These are phyloP conservation scores for Sesia apiformis DNA, from an alignment of 2,888 invertebrate genomes.

Conservation along the genomic window DNA sequence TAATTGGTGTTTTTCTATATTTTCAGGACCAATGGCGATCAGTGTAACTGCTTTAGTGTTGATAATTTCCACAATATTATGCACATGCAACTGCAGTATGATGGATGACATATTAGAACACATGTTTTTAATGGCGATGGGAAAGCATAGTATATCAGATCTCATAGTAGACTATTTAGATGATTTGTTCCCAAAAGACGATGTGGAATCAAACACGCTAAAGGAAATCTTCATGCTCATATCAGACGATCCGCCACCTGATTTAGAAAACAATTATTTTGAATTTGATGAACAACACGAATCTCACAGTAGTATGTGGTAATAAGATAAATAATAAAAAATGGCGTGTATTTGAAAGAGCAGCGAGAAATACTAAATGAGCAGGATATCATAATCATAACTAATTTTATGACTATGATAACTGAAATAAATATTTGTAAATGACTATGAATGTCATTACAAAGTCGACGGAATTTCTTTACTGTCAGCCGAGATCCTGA, in stretches of 20 bases:
- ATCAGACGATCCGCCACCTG: constrained; percentile 21
- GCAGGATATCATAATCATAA: too few species aligned
- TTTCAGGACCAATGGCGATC: constrained; percentile 27
- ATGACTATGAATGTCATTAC: too few species aligned
- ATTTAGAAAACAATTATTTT: background rate
- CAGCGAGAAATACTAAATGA: too few species aligned
- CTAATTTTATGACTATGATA: too few species aligned
- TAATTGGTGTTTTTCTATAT: background rate
- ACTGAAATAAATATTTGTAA: too few species aligned
- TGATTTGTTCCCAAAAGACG: constrained; percentile 48
- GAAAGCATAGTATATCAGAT: constrained; percentile 39
- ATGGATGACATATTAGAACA: background rate
- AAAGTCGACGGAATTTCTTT: too few species aligned
- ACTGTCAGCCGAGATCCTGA: too few species aligned
- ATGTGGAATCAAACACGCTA: constrained; percentile 41
- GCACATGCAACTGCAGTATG: constrained; percentile 19
- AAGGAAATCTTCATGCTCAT: constrained; percentile 46
- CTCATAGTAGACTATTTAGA: constrained; percentile 43
- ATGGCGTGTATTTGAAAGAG: too few species aligned
- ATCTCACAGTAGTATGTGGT: too few species aligned
- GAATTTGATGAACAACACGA: background rate
- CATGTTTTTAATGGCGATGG: constrained; percentile 3
- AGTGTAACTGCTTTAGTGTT: constrained; percentile 11
- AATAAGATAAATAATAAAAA: too few species aligned
- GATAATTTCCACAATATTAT: constrained; percentile 14